phyloP scores from a whole-genome alignment of 2,888 invertebrate species.

The Leptinotarsa tumamoca region DNA sequence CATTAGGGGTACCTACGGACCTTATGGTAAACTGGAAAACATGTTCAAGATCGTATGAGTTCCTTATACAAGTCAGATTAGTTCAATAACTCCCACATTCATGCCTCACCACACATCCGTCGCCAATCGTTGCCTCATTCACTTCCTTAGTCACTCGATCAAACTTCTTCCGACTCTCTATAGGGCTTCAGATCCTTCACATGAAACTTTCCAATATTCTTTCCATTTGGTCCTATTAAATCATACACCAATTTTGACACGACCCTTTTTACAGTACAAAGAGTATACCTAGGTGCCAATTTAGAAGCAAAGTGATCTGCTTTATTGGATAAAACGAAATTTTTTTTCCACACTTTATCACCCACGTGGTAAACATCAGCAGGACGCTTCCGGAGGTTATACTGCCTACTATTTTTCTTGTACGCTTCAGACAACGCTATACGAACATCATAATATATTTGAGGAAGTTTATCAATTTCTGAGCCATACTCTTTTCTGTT shows the following conservation, averaged over 20 bases:
- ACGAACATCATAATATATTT: too few species aligned
- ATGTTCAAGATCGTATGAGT: too few species aligned
- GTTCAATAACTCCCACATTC: too few species aligned
- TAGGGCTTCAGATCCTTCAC: slow-evolving; percentile 6
- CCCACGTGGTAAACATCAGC: too few species aligned
- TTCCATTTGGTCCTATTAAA: slow-evolving; percentile 2
- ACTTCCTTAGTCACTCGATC: neutral
- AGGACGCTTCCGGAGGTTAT: too few species aligned
- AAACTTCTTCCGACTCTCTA: slow-evolving; percentile 9
- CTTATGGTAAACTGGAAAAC: neutral
- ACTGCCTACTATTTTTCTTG: too few species aligned
- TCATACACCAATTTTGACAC: slow-evolving; percentile 29
- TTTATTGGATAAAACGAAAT: slow-evolving; percentile 25
- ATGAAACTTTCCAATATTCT: neutral
- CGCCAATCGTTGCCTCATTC: slow-evolving; percentile 9
- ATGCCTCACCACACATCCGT: too few species aligned
- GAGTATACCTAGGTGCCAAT: slow-evolving; percentile 30
- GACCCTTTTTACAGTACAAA: slow-evolving; percentile 27
- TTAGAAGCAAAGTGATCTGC: slow-evolving; percentile 28
- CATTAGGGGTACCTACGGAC: too few species aligned
- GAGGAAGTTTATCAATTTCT: too few species aligned
- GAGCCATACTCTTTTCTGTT: too few species aligned
- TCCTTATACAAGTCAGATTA: too few species aligned
- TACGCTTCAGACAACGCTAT: too few species aligned
- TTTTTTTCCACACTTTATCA: slow-evolving; percentile 30